Evolutionary conservation across 2,888 invertebrate genomes (phyloP), one percentile per base, ranked within the genome.

Genomic region (Stenoptilia bipunctidactyla): DNA sequence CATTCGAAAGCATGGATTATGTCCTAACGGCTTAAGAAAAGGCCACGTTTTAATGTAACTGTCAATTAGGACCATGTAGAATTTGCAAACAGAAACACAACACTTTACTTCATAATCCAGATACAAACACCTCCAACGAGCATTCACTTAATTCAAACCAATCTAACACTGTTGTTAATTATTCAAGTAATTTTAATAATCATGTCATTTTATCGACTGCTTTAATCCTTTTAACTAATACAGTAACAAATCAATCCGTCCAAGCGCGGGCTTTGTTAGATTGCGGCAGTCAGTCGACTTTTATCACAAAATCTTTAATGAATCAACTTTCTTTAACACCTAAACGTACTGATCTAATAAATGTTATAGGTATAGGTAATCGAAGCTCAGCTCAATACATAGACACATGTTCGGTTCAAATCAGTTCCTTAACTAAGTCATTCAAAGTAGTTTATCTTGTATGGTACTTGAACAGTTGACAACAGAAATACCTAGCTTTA

Each of bases 401-500:
- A 2, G 43, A 43, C 13, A 20, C 13, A 15, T 43, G 40, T 40
- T 15, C 9, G 8, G 34, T 34, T 34, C 40, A 43, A 40, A 20
- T 40, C 15, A 40, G 20, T 20, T 36, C 40, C 27, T 12, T 36
- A 15, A 40, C 27, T 36, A 15, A 36, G 12, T 15, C 30, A 9
- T 20, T 20, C 8, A 20, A 13, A 9, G 13, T 34, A 34, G 4
- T 13, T 9, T 34, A 13, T 34, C 34, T 8, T 44, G 44, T 36
- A 39, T 44, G 20, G 41, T 44, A 8, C 39, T 44, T 34, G 36
- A 41, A 13, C 38, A 38, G 9, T 34, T 46, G 13, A 46, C 44
- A 6, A 34, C 41, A 15, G 27, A 42, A n/a, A 35, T 46, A 15
- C 46, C 44, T 15, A 35, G n/a, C n/a, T 15, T 15, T 34, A 14